phyloP scores from a whole-genome alignment of 2,797 vertebrate genomes.

The Centropyge bicolor region DNA sequence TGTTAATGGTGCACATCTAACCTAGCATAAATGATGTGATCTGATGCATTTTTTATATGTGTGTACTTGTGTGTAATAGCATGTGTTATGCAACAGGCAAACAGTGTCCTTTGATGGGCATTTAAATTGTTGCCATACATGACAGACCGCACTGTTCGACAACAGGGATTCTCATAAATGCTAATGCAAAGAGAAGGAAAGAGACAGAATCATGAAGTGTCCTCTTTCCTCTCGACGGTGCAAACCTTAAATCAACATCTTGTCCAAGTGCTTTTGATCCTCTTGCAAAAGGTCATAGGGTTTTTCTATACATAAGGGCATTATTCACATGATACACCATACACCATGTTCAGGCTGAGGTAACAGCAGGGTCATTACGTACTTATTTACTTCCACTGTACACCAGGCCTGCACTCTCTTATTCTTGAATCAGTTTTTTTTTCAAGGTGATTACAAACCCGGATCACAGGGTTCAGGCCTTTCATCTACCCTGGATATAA shows the following conservation, averaged over 20 bases:
- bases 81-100: not conserved
- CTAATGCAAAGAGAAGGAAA: not conserved
- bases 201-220: slow-evolving; percentile 4
- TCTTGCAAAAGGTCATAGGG: not conserved
- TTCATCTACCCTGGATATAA: not conserved
- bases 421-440: slow-evolving; percentile 14
- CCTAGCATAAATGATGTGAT: no score
- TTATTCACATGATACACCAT: slow-evolving; percentile 34
- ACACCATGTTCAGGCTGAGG: slow-evolving; percentile 34
- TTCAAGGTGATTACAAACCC: slow-evolving; percentile 10
- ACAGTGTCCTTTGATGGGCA: not conserved
- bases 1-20: no score
- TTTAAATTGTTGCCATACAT: not conserved
- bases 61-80: not conserved
- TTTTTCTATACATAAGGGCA: slow-evolving; percentile 2
- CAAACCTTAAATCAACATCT: slow-evolving; percentile 4
- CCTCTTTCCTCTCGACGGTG: not conserved
- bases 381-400: slow-evolving; percentile 40
- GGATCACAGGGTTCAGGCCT: slow-evolving; percentile 11
- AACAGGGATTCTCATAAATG: slow-evolving; percentile 12
- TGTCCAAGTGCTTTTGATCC: slow-evolving; percentile 1
- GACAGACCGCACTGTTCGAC: not conserved
- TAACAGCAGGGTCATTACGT: slow-evolving; percentile 46
- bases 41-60: not conserved
- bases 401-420: slow-evolving; percentile 1